Evolutionary conservation across 2,797 vertebrate species (phyloP).

Genomic region (Loris lydekkerianus): DNA sequence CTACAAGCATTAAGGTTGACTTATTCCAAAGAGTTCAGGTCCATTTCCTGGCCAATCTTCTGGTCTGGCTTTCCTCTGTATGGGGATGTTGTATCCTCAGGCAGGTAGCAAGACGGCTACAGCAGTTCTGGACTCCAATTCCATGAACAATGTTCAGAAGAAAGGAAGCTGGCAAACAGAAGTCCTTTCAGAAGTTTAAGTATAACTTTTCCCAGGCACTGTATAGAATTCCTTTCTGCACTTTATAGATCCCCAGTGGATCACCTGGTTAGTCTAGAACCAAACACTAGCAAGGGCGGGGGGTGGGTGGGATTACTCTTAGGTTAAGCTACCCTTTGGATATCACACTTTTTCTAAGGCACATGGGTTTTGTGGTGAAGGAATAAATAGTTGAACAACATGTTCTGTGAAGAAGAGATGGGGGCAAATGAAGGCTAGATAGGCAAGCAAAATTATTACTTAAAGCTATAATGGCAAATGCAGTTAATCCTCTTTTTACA

Average conservation of each 20-base stretch:
- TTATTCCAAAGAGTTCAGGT: neutral
- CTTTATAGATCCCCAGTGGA: slow-evolving; percentile 12
- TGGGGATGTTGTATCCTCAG: neutral
- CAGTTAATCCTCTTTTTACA: slow-evolving; percentile 14
- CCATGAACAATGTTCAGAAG: neutral
- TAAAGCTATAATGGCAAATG: slow-evolving; percentile 16
- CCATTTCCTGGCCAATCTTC: neutral
- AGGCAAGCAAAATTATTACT: neutral
- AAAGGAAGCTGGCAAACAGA: neutral
- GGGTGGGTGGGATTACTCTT: neutral
- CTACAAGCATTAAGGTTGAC: neutral
- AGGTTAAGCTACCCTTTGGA: neutral
- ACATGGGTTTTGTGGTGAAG: neutral
- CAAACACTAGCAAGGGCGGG: neutral
- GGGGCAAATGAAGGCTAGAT: neutral
- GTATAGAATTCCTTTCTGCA: neutral
- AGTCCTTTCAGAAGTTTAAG: neutral
- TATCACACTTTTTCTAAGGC: neutral
- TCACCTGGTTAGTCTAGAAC: neutral
- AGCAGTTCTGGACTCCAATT: neutral
- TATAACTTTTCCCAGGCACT: neutral
- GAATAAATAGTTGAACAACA: neutral
- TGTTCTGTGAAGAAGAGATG: neutral
- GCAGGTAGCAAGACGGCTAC: neutral
- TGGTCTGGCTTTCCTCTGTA: neutral